Conservation (phyloP, 2,888 invertebrate genomes). For the Melanostoma scalare region DNA sequence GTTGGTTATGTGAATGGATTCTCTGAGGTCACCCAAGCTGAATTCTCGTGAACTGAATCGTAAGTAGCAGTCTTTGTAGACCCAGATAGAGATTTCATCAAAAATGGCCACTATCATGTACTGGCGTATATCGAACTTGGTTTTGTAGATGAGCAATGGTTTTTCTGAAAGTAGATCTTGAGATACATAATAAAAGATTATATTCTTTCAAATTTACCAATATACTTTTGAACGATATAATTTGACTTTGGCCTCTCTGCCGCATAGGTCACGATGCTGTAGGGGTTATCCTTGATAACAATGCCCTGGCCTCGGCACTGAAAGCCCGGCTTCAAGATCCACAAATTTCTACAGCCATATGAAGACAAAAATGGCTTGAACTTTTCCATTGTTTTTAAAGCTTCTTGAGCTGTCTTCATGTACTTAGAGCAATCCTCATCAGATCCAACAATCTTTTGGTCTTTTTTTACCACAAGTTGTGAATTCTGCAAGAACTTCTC, state of each 20-base stretch:
- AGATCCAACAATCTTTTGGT: constrained; percentile 75
- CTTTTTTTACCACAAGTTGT: constrained; percentile 79
- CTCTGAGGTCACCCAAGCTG: constrained; percentile 89
- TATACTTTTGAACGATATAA: constrained; percentile 95
- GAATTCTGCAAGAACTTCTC: constrained; percentile 76
- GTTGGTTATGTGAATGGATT: constrained; percentile 93
- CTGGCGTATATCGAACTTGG: constrained; percentile 95
- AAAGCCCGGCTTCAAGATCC: constrained; percentile 94
- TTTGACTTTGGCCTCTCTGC: constrained; percentile 84
- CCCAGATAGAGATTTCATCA: constrained; percentile 91
- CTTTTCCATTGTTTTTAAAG: constrained; percentile 84
- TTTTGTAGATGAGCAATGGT: constrained; percentile 90
- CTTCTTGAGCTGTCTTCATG: constrained; percentile 82
- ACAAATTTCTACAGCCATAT: constrained; percentile 92
- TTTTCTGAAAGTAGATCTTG: constrained; percentile 86
- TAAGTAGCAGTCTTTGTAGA: constrained; percentile 92
- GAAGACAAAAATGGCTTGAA: constrained; percentile 86
- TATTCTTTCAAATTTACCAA: constrained; percentile 84
- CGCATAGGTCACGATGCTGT: constrained; percentile 87
- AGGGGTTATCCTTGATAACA: constrained; percentile 88
- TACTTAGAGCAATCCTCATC: constrained; percentile 75
- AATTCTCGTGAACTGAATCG: constrained; percentile 94
- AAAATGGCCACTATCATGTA: constrained; percentile 90
- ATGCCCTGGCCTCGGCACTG: constrained; percentile 93
- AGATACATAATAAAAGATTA: constrained; percentile 77